Conservation (phyloP, 2,888 invertebrate species). For the Colostygia pectinataria region DNA sequence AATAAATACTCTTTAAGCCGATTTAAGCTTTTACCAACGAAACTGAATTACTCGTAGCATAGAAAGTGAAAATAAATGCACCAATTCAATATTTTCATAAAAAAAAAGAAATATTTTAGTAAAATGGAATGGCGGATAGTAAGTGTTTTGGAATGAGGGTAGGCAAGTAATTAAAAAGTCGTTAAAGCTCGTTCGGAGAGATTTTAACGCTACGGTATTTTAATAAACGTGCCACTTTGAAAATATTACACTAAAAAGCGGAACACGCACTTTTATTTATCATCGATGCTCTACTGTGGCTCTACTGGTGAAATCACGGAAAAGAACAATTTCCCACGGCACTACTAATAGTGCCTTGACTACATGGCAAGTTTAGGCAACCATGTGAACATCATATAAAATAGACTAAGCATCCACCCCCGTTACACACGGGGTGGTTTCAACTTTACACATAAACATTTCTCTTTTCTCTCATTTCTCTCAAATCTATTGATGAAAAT, state of each 20-base stretch:
- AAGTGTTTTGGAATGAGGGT: slow-evolving; percentile 27
- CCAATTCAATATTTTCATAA: slow-evolving; percentile 24
- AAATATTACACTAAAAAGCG: slow-evolving; percentile 3
- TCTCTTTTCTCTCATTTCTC: no score
- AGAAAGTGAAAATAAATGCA: not conserved
- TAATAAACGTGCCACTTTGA: slow-evolving; percentile 14
- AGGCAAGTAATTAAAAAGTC: slow-evolving; percentile 46
- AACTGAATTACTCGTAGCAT: not conserved
- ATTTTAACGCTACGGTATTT: slow-evolving; percentile 21
- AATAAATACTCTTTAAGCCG: no score
- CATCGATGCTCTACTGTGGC: no score
- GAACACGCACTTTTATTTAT: slow-evolving; percentile 5
- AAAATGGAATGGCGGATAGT: slow-evolving; percentile 23
- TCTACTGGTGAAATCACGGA: no score
- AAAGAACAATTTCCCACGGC: no score
- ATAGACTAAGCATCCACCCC: no score
- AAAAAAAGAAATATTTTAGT: slow-evolving; percentile 26
- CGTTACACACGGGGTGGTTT: no score
- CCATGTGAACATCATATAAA: no score
- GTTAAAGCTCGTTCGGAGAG: slow-evolving; percentile 34
- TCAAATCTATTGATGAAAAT: no score
- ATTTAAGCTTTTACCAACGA: not conserved
- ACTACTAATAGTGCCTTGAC: no score
- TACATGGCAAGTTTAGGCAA: no score
- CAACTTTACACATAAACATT: no score